Base-by-base conservation (phyloP, 2,888 invertebrate species). In the Caenorhabditis angaria region DNA sequence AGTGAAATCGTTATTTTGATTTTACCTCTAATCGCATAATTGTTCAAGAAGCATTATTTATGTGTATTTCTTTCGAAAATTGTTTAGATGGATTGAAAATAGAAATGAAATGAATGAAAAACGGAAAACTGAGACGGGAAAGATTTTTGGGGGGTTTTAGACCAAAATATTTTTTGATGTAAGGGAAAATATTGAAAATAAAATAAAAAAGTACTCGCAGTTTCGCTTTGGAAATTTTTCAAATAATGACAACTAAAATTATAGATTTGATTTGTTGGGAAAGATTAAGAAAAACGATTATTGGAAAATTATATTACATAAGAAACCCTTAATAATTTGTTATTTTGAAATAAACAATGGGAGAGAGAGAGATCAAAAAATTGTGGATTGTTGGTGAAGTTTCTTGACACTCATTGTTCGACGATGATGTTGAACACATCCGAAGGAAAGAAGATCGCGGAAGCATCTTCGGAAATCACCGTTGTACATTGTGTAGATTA, bases 401-500 rank as follows among this genome's bases (percentile, higher is more conserved):
- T 86, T 86, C 69, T 85, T 84, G 53, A 86, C 86, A 54, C 82
- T 82, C 86, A 86, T 86, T 35, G 86, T 86, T 53, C 86, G 53
- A 14, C 86, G 67, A 69, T 86, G 86, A 57, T 82, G 82, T 66
- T 87, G 84, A 48, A 84, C 76, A 65, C 87, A 87, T 18, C 87
- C 87, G 61, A 86, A 85, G 2, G 83, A 82, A 18, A 87, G 77
- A 35, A 87, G 78, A 70, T 87, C 87, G n/a, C 86, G 84, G 78
- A 87, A 87, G 68, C 87, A 87, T 12, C 87, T 82, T 10, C 87
- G 85, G 66, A 87, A 87, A 68, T 87, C 87, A 1, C 83, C 82
- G 63, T 87, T 87, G 76, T 86, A 87, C 83, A 86, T 85, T 2
- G 86, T 85, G 72, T 87, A 87, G 68, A 87, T 87, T 51, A 87